Evolutionary conservation across 2,888 invertebrate genomes (phyloP).

Genomic region (Macaria notata): DNA sequence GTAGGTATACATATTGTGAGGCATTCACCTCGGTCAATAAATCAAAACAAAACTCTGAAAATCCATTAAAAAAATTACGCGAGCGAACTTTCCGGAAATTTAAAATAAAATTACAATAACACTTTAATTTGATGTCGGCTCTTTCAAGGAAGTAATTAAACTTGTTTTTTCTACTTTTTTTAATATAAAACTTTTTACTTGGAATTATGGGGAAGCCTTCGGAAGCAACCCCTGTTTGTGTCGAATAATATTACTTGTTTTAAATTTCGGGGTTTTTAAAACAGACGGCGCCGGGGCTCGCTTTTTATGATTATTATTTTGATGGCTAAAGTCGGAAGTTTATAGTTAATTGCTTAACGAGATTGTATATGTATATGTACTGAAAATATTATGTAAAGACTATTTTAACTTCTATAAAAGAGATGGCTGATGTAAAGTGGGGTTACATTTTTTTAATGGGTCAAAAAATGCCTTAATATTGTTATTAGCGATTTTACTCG

Average conservation of each 20-base stretch:
- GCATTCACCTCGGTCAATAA: not conserved
- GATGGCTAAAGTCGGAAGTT: not conserved
- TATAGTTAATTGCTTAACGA: too few relatives aligned
- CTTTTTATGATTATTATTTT: not conserved
- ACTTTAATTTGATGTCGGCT: constrained; percentile 60
- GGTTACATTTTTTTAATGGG: too few relatives aligned
- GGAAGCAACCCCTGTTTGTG: constrained; percentile 28
- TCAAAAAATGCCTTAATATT: too few relatives aligned
- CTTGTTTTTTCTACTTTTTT: constrained; percentile 62
- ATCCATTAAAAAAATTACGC: constrained; percentile 28
- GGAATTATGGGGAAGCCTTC: constrained; percentile 29
- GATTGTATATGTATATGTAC: too few relatives aligned
- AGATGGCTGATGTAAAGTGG: too few relatives aligned
- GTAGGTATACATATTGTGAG: too few relatives aligned
- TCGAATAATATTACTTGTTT: constrained; percentile 33
- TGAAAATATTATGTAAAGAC: too few relatives aligned
- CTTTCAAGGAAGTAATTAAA: constrained; percentile 62
- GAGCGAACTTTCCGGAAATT: constrained; percentile 35
- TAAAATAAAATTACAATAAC: constrained; percentile 53
- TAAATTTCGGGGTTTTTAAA: constrained; percentile 25
- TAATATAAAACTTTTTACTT: constrained; percentile 70
- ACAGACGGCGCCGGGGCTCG: not conserved
- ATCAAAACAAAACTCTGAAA: constrained; percentile 17
- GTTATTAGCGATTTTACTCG: too few relatives aligned
- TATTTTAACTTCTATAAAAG: too few relatives aligned